Percentiles rank a stretch among this genome's conserved stretches.
These are phyloP conservation scores for Lontra canadensis DNA, from an alignment of 2,113 vertebrate genomes.

Conservation along the genomic window DNA sequence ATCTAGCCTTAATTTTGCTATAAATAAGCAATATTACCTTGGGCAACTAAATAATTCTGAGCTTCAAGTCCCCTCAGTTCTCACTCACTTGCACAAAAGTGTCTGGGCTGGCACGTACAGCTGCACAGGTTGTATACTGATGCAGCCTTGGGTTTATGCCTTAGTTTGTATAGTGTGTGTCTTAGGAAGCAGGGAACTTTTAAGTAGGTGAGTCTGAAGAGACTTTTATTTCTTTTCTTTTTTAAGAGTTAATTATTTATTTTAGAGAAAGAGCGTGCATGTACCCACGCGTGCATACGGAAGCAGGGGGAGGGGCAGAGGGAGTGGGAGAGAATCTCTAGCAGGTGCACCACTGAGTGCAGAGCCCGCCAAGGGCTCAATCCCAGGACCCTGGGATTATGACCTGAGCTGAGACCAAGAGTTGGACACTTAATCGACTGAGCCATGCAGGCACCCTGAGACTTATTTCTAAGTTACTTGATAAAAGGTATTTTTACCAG, in stretches of 20 bases:
- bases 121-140: fast-evolving
- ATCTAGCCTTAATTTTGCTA: not conserved
- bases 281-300: fast-evolving
- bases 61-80: fast-evolving
- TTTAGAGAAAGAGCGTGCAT: not conserved
- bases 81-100: not conserved
- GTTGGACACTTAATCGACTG: not conserved
- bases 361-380: not conserved
- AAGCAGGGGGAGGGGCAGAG: not conserved
- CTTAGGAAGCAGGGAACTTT: not conserved
- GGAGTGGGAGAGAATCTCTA: not conserved
- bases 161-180: not conserved
- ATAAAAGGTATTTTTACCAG: not conserved
- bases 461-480: not conserved
- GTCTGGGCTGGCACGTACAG: not conserved
- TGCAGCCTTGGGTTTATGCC: not conserved
- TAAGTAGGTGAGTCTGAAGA: not conserved
- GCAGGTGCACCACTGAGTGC: not conserved
- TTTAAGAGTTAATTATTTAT: not conserved
- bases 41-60: no score
- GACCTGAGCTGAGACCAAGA: not conserved
- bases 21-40: not conserved
- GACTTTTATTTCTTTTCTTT: not conserved
- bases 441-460: not conserved
- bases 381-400: not conserved